Percentiles rank a stretch among this genome's conserved stretches.
phyloP scores from a whole-genome alignment of 2,888 invertebrate genomes.

The Cerastis rubricosa region DNA sequence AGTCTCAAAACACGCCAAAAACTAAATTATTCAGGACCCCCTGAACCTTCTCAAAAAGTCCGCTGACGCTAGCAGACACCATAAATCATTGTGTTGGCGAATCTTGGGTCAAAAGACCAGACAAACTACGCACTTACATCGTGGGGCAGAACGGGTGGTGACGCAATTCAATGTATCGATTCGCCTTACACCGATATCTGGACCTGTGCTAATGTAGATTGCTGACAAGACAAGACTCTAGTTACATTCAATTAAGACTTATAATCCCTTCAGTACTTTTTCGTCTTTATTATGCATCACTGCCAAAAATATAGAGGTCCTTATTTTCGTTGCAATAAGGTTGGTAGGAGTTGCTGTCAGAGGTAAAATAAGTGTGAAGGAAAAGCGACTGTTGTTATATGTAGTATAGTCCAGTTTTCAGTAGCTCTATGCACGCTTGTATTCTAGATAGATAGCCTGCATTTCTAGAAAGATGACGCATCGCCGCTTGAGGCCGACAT shows the following conservation, averaged over 20 bases:
- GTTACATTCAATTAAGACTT: conserved; percentile 8
- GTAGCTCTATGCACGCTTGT: not conserved
- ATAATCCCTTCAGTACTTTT: not conserved
- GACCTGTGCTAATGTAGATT: conserved; percentile 28
- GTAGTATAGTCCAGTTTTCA: conserved; percentile 1
- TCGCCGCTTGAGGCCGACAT: conserved; percentile 7
- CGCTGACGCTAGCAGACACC: conserved; percentile 63
- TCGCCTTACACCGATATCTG: conserved; percentile 61
- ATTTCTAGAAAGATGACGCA: conserved; percentile 47
- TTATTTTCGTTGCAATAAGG: not conserved
- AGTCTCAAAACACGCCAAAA: not conserved
- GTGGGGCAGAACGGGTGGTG: conserved; percentile 70
- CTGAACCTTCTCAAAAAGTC: conserved; percentile 30
- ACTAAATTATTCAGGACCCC: conserved; percentile 39
- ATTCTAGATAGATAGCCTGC: conserved; percentile 4
- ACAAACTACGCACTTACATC: conserved; percentile 77
- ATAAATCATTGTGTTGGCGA: conserved; percentile 62
- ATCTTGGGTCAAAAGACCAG: conserved; percentile 80
- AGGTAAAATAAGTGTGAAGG: not conserved
- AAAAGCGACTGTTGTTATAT: conserved; percentile 2
- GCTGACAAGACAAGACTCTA: conserved; percentile 20
- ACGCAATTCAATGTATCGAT: conserved; percentile 84
- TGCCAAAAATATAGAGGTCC: not conserved
- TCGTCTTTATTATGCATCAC: not conserved
- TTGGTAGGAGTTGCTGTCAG: not conserved